These are phyloP conservation scores for Mesochorus sp. DNA, from an alignment of 2,888 invertebrate species.

Conservation along the genomic window DNA sequence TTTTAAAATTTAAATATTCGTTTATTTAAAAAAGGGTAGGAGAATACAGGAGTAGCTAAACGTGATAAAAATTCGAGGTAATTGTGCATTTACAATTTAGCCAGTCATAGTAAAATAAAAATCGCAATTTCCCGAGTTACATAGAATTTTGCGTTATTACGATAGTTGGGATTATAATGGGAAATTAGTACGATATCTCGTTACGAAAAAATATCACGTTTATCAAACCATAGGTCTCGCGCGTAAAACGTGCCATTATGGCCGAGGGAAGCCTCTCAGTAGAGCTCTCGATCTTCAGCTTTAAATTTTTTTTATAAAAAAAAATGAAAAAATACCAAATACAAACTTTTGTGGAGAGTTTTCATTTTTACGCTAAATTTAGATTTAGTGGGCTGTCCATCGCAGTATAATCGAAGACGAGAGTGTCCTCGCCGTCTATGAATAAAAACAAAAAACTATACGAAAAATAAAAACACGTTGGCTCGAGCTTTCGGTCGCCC, in stretches of 20 bases:
- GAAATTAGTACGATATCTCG: conserved; percentile 5
- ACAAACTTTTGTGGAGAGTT: not conserved
- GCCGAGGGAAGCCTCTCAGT: not conserved
- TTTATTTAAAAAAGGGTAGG: no score
- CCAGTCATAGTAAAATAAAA: conserved; percentile 1
- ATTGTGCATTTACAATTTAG: no score
- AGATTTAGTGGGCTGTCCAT: conserved; percentile 43
- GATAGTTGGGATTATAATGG: not conserved
- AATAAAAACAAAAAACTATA: conserved; percentile 21
- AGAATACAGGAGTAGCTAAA: no score
- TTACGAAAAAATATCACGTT: conserved; percentile 27
- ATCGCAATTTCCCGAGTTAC: not conserved
- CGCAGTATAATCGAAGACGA: conserved; percentile 42
- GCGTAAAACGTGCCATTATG: not conserved
- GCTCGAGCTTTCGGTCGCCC: conserved; percentile 20
- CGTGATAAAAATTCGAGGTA: no score
- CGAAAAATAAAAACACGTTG: conserved; percentile 38
- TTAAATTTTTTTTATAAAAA: not conserved
- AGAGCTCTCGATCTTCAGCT: not conserved
- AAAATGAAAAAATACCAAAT: conserved; percentile 5
- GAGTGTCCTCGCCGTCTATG: conserved; percentile 24
- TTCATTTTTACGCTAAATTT: conserved; percentile 33
- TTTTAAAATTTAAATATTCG: no score
- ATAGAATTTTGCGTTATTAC: not conserved
- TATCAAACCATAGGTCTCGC: conserved; percentile 14